Conservation (phyloP, 2,797 vertebrate species). For the Botia almorhae region DNA sequence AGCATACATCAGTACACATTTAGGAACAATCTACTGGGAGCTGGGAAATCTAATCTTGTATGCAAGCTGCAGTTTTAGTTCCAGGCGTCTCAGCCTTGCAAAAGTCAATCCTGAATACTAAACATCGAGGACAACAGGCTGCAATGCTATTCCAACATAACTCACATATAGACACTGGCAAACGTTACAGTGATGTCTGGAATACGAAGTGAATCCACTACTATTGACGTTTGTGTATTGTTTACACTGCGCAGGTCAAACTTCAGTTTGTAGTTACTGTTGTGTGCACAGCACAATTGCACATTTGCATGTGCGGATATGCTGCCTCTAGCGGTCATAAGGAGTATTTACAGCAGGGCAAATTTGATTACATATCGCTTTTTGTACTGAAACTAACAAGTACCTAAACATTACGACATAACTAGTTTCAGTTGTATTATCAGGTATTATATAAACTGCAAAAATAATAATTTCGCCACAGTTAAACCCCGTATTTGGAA, state of each 20-base stretch:
- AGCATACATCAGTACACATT: no score
- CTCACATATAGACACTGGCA: conserved; percentile 11
- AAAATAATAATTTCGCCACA: no score
- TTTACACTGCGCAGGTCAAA: not conserved
- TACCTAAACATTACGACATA: no score
- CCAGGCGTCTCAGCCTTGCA: conserved; percentile 6
- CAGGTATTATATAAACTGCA: no score
- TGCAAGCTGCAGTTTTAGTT: conserved; percentile 21
- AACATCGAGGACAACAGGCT: conserved; percentile 42
- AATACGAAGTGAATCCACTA: conserved; percentile 18
- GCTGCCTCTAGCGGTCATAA: conserved; percentile 2
- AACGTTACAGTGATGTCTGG: not conserved
- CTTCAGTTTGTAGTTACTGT: not conserved
- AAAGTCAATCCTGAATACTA: conserved; percentile 47
- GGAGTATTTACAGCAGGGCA: not conserved
- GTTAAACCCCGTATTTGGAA: no score
- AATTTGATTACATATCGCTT: no score
- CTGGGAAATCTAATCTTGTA: conserved; percentile 38
- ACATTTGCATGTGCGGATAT: not conserved
- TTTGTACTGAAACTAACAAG: no score
- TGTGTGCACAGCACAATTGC: not conserved
- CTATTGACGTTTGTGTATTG: not conserved
- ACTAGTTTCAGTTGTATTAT: no score
- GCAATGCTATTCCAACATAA: conserved; percentile 15
- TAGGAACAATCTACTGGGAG: not conserved